These are phyloP conservation scores for Pipistrellus pipistrellus DNA, from an alignment of 2,797 vertebrate species.

Conservation along the genomic window DNA sequence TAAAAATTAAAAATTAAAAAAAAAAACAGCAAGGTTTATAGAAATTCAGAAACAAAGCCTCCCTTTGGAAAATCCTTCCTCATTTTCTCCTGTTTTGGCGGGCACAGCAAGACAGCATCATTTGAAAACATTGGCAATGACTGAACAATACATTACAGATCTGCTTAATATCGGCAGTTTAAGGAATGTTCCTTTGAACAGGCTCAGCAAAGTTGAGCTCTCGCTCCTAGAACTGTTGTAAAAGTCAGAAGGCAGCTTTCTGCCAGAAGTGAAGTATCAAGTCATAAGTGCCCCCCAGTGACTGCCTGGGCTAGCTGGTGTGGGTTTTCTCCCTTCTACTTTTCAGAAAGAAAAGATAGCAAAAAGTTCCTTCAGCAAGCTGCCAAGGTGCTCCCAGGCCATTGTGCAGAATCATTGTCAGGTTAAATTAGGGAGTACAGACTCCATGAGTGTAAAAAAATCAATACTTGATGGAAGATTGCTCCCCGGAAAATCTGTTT, in stretches of 20 bases:
- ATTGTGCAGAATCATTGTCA: conserved; percentile 99
- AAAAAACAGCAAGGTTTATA: conserved; percentile 1
- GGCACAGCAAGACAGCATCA: conserved; percentile 73
- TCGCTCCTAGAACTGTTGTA: conserved; percentile 82
- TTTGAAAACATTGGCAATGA: conserved; percentile 81
- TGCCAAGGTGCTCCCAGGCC: conserved; percentile 99
- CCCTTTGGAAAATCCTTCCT: conserved; percentile 63
- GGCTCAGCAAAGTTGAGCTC: conserved; percentile 81
- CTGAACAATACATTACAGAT: conserved; percentile 81
- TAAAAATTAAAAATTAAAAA: no score
- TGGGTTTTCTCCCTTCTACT: conserved; percentile 85
- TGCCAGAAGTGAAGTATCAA: conserved; percentile 87
- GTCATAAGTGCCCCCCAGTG: conserved; percentile 84
- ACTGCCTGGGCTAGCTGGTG: conserved; percentile 81
- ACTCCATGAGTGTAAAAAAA: conserved; percentile 99
- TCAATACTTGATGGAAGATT: conserved; percentile 99
- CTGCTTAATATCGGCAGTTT: conserved; percentile 85
- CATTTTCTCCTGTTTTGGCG: conserved; percentile 51
- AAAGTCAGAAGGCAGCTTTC: conserved; percentile 87
- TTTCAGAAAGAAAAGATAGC: conserved; percentile 91
- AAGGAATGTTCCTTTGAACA: conserved; percentile 83
- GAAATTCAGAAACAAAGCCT: conserved; percentile 68
- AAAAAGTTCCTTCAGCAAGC: conserved; percentile 96
- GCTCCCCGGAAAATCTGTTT: conserved; percentile 99
- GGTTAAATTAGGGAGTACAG: conserved; percentile 99